Conservation (phyloP, 2,888 invertebrate genomes). For the Patella pellucida region DNA sequence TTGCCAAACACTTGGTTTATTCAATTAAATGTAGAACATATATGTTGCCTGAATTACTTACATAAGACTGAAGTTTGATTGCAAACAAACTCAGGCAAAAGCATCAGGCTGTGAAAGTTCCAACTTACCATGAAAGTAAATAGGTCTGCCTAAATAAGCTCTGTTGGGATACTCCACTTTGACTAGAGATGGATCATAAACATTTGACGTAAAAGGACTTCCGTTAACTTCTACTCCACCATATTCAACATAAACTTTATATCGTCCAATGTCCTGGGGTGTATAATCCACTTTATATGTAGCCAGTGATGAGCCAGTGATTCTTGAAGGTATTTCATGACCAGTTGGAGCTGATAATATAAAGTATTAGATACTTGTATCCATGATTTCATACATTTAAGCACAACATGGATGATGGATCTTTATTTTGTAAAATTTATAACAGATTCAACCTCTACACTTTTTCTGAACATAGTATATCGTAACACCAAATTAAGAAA, state of each 20-base stretch:
- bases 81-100: no score
- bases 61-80: no score
- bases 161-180: constrained; percentile 74
- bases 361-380: background rate
- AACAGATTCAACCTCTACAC: no score
- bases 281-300: constrained; percentile 76
- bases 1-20: no score
- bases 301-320: constrained; percentile 75
- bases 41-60: no score
- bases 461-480: no score
- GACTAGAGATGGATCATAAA: constrained; percentile 90
- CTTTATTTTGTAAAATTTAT: no score
- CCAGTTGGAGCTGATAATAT: constrained; percentile 80
- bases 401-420: no score
- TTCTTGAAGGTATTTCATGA: constrained; percentile 81
- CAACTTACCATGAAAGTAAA: constrained; percentile 45
- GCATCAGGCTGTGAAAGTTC: background rate
- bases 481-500: no score
- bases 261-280: constrained; percentile 85
- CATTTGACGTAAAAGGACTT: constrained; percentile 93
- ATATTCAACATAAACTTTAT: constrained; percentile 93
- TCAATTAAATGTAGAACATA: no score
- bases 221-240: constrained; percentile 89
- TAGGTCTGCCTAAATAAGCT: constrained; percentile 60
- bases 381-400: no score